Conservation (phyloP, 1,140 invertebrate genomes). For the Drosophila bocqueti region DNA sequence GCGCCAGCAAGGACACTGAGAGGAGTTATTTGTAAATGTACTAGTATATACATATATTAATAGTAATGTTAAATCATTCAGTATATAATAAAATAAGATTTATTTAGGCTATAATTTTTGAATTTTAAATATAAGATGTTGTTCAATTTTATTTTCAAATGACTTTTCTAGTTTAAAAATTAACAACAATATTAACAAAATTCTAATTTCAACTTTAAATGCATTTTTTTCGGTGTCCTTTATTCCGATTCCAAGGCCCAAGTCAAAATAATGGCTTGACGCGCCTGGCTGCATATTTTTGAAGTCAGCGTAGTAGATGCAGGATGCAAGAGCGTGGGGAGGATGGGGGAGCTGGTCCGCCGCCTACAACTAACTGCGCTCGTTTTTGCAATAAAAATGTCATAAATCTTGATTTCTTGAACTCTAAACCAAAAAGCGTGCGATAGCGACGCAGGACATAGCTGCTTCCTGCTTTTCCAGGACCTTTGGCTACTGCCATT, state of each 20-base stretch:
- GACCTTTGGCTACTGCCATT: neutral
- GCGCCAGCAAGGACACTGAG: conserved; percentile 14
- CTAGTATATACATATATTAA: neutral
- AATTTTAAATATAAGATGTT: neutral
- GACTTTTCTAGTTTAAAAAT: neutral
- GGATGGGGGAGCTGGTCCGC: conserved; percentile 22
- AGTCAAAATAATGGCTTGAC: conserved; percentile 75
- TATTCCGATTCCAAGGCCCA: conserved; percentile 34
- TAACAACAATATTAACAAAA: neutral
- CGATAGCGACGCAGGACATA: conserved; percentile 58
- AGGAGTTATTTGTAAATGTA: neutral
- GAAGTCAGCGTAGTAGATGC: conserved; percentile 61
- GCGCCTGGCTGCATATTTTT: conserved; percentile 79
- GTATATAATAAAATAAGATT: neutral
- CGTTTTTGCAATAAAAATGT: conserved; percentile 84
- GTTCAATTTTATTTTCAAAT: no score
- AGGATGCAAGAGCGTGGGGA: neutral
- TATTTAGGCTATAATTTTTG: neutral
- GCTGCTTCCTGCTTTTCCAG: conserved; percentile 1
- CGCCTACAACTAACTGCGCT: conserved; percentile 71
- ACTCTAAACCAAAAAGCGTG: conserved; percentile 77
- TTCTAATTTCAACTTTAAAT: neutral
- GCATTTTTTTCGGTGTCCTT: neutral
- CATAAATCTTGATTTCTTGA: conserved; percentile 84
- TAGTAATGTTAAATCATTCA: no score